Evolutionary conservation across 2,797 vertebrate species (phyloP).

Genomic region (Hybognathus amarus): DNA sequence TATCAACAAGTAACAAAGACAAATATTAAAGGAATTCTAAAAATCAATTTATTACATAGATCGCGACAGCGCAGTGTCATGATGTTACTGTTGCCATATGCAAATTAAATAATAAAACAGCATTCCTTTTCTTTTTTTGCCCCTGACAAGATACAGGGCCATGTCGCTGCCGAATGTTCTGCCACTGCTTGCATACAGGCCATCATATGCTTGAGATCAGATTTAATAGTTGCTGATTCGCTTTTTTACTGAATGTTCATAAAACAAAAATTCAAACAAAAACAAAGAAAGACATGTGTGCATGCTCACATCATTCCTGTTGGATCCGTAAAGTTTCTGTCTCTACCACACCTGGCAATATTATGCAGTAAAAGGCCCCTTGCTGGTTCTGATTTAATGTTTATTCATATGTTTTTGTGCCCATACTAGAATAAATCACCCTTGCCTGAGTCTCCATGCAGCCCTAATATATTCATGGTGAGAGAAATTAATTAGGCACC

Average conservation of each 20-base stretch:
- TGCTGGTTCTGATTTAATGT: slow-evolving; percentile 76
- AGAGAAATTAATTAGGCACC: slow-evolving; percentile 86
- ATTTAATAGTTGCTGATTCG: background rate
- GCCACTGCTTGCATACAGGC: background rate
- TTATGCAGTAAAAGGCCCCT: slow-evolving; percentile 61
- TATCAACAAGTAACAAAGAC: background rate
- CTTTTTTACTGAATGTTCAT: background rate
- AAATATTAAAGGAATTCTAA: background rate
- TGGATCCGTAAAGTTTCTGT: slow-evolving; percentile 73
- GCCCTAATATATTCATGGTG: slow-evolving; percentile 82
- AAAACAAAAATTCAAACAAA: background rate
- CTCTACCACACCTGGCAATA: slow-evolving; percentile 72
- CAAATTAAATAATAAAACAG: background rate
- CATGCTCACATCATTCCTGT: slow-evolving; percentile 52
- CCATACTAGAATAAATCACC: slow-evolving; percentile 72
- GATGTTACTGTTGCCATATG: background rate
- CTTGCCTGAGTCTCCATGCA: slow-evolving; percentile 74
- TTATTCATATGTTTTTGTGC: slow-evolving; percentile 86
- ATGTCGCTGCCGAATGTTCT: background rate
- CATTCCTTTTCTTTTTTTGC: background rate
- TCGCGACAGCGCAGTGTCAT: background rate
- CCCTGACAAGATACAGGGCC: background rate
- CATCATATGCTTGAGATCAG: background rate
- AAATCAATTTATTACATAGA: background rate
- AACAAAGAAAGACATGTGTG: background rate